These are phyloP conservation scores for Ephydatia muelleri DNA, from an alignment of 37 sponge, comb jelly and placozoan species.

Conservation along the genomic window DNA sequence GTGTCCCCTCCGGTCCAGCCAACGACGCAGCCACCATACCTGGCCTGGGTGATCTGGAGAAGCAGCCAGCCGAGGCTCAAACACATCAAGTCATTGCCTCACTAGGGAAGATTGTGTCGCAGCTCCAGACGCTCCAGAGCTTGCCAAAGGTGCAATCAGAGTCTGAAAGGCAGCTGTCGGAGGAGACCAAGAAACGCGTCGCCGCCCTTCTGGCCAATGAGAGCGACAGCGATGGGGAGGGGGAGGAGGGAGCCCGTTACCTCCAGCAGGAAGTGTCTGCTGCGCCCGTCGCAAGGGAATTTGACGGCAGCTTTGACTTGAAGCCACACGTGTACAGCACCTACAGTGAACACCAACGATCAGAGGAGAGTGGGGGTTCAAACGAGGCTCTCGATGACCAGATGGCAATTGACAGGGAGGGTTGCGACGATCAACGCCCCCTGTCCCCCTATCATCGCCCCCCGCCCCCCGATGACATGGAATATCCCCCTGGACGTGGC, in stretches of 20 bases:
- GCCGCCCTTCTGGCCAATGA: slow-evolving; percentile 71
- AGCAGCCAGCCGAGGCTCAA: neutral
- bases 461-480: neutral
- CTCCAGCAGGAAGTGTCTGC: slow-evolving; percentile 10
- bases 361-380: neutral
- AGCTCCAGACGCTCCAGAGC: slow-evolving; percentile 43
- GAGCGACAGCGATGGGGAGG: slow-evolving; percentile 73
- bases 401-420: neutral
- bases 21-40: slow-evolving; percentile 16
- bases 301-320: slow-evolving; percentile 57
- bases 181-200: slow-evolving; percentile 44
- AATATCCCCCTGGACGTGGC: neutral
- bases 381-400: neutral
- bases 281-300: slow-evolving; percentile 30
- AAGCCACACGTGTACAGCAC: slow-evolving; percentile 38
- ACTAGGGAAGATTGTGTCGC: slow-evolving; percentile 50
- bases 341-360: slow-evolving; percentile 1
- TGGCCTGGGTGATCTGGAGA: slow-evolving; percentile 25
- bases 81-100: slow-evolving; percentile 42
- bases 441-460: neutral
- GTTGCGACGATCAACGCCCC: neutral
- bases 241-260: neutral
- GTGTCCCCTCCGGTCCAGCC: slow-evolving; percentile 15
- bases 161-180: slow-evolving; percentile 26
- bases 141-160: slow-evolving; percentile 8